phyloP scores from a whole-genome alignment of 2,113 vertebrate species.

The Megaleporinus macrocephalus region DNA sequence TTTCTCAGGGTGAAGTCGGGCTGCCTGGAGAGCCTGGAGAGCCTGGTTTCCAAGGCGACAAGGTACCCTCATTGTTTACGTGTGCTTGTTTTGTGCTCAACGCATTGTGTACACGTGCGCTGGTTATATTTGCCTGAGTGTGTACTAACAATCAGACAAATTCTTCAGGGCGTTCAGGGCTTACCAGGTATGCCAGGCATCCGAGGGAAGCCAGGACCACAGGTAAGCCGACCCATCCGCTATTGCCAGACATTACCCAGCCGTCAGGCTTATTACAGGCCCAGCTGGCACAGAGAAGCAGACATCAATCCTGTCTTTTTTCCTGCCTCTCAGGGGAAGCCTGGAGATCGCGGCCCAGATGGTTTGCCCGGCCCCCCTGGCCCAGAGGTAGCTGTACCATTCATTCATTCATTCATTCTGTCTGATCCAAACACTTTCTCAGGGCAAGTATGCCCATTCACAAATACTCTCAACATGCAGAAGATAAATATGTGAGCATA shows the following conservation, averaged over 20 bases:
- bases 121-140: constrained; percentile 23
- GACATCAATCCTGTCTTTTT: constrained; percentile 25
- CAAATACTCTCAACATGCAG: not conserved
- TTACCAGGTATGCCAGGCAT: constrained; percentile 84
- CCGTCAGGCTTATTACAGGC: not conserved
- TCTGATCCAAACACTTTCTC: not conserved
- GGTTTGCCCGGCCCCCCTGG: constrained; percentile 87
- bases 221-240: constrained; percentile 75
- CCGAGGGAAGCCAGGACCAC: constrained; percentile 84
- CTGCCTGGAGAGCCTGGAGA: constrained; percentile 90
- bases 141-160: constrained; percentile 19
- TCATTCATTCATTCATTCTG: constrained; percentile 12
- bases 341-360: constrained; percentile 85
- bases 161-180: constrained; percentile 85
- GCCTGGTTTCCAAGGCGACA: constrained; percentile 93
- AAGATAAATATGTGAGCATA: too few relatives aligned
- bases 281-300: not conserved
- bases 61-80: constrained; percentile 75
- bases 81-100: not conserved
- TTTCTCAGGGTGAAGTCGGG: constrained; percentile 87
- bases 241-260: not conserved
- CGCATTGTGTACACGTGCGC: not conserved
- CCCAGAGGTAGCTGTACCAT: constrained; percentile 82
- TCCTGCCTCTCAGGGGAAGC: constrained; percentile 81
- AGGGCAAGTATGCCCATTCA: not conserved